Evolutionary conservation across 2,888 invertebrate species (phyloP), one percentile per base, ranked within the genome.

Genomic region (Netelia melanura): DNA sequence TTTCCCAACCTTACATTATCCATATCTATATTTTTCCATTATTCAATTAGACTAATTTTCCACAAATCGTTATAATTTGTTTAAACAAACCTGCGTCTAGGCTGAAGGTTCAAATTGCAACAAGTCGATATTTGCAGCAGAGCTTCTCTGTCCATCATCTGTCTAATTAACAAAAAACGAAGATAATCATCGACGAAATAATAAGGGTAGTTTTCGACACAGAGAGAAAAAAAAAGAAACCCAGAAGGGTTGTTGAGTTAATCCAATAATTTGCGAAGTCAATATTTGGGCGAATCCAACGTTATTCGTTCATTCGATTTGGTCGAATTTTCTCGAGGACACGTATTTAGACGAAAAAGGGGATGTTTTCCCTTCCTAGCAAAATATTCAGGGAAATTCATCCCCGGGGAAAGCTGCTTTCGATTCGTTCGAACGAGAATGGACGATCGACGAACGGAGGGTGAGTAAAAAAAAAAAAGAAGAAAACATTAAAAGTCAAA

Each of bases 101-200:
- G 77, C 74, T 88, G 90, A 62, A 90, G 81, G 82, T 86, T 88
- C 85, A 95, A 89, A 89, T 95, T 95, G 87, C 95, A 95, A 84
- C 94, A 94, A 43, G 94, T 94, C 0, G 95, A 94, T 86, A 95
- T 95, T 0, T 95, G 94, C 30, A 95, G 92, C 52, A 95, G 91
- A 0, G 95, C 95, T 84, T 95, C 95, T 68, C 95, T 93, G 3
- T 95, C 95, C 90, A 91, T 91, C 77, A 81, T 86, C 81, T 74
- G 81, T 64, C 89, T 89, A 78, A 11, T 85, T 83, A 38, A 61
- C 65, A 44, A 54, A 54, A 70, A 21, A 17, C 23, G 54, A 6
- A 11, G 5, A 68, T 6, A 54, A 65, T 54, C 23, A n/a, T 54
- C n/a, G 56, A 38, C 5, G 68, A 64, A 30, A 74, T 44, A 61